Evolutionary conservation across 2,888 invertebrate species (phyloP).

Genomic region (Cheilosia soror): DNA sequence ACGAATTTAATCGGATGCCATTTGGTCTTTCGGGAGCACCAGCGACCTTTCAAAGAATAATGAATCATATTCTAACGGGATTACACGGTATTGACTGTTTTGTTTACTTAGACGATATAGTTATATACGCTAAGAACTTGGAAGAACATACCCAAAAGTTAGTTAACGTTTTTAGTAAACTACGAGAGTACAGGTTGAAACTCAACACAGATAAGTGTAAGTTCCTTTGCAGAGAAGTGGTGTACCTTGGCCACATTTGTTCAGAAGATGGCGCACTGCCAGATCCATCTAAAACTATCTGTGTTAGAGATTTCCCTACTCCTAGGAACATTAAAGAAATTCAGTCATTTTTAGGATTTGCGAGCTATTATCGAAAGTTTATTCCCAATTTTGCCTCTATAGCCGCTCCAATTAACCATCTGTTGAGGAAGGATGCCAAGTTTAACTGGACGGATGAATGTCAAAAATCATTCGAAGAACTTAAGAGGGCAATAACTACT

Average conservation of each 20-base stretch:
- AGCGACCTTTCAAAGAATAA: conserved; percentile 19
- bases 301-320: too few species aligned
- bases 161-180: neutral
- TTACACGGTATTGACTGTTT: conserved; percentile 17
- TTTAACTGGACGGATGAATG: too few species aligned
- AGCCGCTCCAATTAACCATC: neutral
- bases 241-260: conserved; percentile 9
- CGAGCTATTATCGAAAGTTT: neutral
- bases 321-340: too few species aligned
- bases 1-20: conserved; percentile 18
- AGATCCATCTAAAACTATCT: conserved; percentile 1
- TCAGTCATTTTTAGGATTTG: too few species aligned
- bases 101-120: conserved; percentile 18
- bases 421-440: too few species aligned
- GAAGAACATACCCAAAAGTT: neutral
- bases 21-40: conserved; percentile 23
- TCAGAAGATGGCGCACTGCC: conserved; percentile 4
- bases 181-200: neutral
- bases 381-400: neutral
- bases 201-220: neutral
- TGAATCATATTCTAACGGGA: conserved; percentile 9
- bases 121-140: neutral
- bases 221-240: neutral
- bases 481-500: neutral
- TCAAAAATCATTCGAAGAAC: too few species aligned